Evolutionary conservation across 2,888 invertebrate species (phyloP), one percentile per base, ranked within the genome.

Genomic region (Bombylius major): DNA sequence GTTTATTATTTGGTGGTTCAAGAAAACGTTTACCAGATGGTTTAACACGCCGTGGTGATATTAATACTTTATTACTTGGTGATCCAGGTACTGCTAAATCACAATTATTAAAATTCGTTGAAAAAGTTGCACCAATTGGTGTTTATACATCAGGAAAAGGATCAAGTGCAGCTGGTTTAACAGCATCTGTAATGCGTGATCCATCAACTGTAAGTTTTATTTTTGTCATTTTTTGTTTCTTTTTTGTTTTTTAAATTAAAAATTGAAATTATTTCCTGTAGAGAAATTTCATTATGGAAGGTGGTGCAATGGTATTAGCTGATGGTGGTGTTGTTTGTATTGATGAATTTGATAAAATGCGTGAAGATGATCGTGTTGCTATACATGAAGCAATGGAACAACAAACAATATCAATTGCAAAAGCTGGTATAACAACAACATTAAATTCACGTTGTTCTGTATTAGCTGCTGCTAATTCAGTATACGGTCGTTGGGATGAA

Each of bases 321-420:
- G 99, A 99, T 75, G 98, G 98, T 5, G 99, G 99, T 36, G 96
- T 98, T 3, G 98, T 99, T 1, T 99, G 99, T 72, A 99, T 99
- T 69, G 99, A 99, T 73, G 99, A 99, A 76, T 99, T 99, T 73
- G 98, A 99, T 75, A 99, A 99, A 78, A 99, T 99, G 99, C 81
- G 93, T 55, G 98, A 99, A 74, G 98, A 99, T 70, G 99, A 99
- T 75, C 80, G 98, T 62, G 99, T 99, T 9, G 98, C 98, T 47
- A 99, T 99, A 69, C 99, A 99, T 74, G 99, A 99, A 77, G 99
- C 99, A 33, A 99, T 99, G 99, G 99, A 99, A 71, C 99, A 99
- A 69, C 99, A 99, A 76, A 99, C 99, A 5, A 99, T 99, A 67
- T 98, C 97, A 2, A 96, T 99, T 63, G 98, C 99, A 4, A 99